Conservation (phyloP, 2,888 invertebrate genomes). For the Phaonia tiefii region DNA sequence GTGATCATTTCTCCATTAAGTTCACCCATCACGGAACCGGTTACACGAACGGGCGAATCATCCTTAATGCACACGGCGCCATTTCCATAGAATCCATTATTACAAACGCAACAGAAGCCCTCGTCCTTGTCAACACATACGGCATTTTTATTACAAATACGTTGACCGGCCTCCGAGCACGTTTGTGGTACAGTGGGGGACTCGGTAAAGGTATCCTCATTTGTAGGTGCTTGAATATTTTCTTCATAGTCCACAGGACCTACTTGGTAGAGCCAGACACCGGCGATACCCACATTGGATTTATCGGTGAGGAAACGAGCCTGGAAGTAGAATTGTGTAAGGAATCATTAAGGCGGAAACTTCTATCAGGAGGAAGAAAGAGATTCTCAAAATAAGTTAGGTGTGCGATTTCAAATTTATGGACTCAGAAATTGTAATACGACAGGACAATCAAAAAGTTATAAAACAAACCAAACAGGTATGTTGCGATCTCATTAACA, state of each 20-base stretch:
- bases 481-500: too few species aligned
- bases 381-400: too few species aligned
- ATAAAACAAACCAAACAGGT: too few species aligned
- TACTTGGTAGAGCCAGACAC: slow-evolving; percentile 92
- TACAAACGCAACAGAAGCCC: slow-evolving; percentile 95
- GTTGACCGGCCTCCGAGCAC: slow-evolving; percentile 85
- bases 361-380: too few species aligned
- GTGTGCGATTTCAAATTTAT: too few species aligned
- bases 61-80: slow-evolving; percentile 93
- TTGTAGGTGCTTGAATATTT: slow-evolving; percentile 87
- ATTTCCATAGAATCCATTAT: slow-evolving; percentile 93
- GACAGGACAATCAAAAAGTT: too few species aligned
- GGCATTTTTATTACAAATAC: slow-evolving; percentile 90
- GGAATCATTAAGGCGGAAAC: too few species aligned
- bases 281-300: slow-evolving; percentile 92
- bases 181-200: slow-evolving; percentile 75
- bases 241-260: slow-evolving; percentile 84
- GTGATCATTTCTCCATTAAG: slow-evolving; percentile 89
- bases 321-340: too few species aligned
- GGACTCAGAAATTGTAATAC: too few species aligned
- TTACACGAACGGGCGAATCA: slow-evolving; percentile 91
- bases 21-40: slow-evolving; percentile 92
- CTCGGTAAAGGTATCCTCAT: slow-evolving; percentile 80
- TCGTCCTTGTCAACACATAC: slow-evolving; percentile 89
- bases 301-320: slow-evolving; percentile 84